Evolutionary conservation across 92 coral and sea anemone species (phyloP), one percentile per base, ranked within the genome.

Genomic region (Galaxea fascicularis): DNA sequence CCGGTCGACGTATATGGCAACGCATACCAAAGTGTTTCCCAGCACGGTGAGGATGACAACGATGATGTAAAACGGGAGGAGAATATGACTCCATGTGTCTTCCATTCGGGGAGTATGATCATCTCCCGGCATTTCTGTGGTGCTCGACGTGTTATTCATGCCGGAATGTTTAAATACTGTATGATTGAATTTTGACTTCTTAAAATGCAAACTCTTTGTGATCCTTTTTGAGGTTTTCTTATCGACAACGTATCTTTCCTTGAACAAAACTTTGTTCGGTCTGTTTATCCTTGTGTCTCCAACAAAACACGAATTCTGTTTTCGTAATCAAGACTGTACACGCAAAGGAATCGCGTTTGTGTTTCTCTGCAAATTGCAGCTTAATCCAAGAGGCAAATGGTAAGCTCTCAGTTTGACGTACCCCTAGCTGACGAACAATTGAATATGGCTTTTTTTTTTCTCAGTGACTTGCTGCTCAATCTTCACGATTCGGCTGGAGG

Each of bases 1-100:
- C 18, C 89, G 76, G 88, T 97, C 99, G 56, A 93, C 83, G 54
- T 87, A 93, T 31, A 97, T 91, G 60, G 99, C 98, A 3, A 91
- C 87, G 30, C 98, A 93, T 0, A 97, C 98, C 56, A 97, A 88
- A 4, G 90, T 76, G 84, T 97, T 97, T 14, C 99, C 99, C 9
- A 77, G 82, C 28, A 97, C 93, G 21, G 99, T 97, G 9, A 93
- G 85, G 12, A 95, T 80, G 10, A 97, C 72, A 8, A 95, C 71
- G 14, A 93, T 53, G 51, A 83, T 79, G 84, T 89, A 90, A 65
- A 85, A 97, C 14, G 86, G 81, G 71, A 91, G 44, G 20, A 95
- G 84, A 25, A 97, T 74, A 22, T 85, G 21, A 0, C 65, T 72
- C 26, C 79, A 80, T 59, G 74, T 0, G 22, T n/a, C 22, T 4